Evolutionary conservation across 2,888 invertebrate species (phyloP), one percentile per base, ranked within the genome.

Genomic region (Pristionchus entomophagus): DNA sequence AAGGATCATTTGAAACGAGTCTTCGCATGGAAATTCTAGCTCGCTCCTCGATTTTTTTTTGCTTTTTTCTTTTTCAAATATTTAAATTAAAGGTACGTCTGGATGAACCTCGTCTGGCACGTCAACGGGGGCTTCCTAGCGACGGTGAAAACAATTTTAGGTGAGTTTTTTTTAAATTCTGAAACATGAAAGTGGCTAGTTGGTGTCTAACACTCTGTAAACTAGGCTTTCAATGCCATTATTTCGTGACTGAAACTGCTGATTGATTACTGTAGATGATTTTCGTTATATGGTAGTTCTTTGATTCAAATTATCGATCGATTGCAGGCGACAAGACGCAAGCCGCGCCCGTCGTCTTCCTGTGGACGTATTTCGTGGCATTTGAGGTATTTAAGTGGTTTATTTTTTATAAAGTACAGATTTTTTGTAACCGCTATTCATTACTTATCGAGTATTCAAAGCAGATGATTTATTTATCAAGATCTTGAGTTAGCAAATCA

Each of bases 331-430:
- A 91, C 22, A 87, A 91, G 82, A 88, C 91, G 38, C 82, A 89
- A 80, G 90, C 89, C 73, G 77, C 87, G 26, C 89, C 89, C 32
- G 86, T 89, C 22, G 65, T 91, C 49, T 62, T 90, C 22, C 80
- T 90, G 62, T 91, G 90, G 88, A 85, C 86, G 45, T 69, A 89
- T 29, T 91, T 91, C 69, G 86, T 91, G 35, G 65, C 86, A 26
- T 91, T 91, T 86, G 91, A 91, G 83, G 92, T 89, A 84, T 88
- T 19, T 45, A 10, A 45, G 14, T 45, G 45, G 6, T 69, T 38
- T 38, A 41, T 32, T 26, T 26, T 26, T 26, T 26, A 41, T 45
- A 10, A n/a, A 41, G 49, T 73, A 22, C n/a, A 35, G 77, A n/a
- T 77, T 0, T 69, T 73, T 59, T 19, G 51, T 51, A 51, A 19